phyloP scores from a whole-genome alignment of 2,797 vertebrate genomes.

The Iguana delicatissima region DNA sequence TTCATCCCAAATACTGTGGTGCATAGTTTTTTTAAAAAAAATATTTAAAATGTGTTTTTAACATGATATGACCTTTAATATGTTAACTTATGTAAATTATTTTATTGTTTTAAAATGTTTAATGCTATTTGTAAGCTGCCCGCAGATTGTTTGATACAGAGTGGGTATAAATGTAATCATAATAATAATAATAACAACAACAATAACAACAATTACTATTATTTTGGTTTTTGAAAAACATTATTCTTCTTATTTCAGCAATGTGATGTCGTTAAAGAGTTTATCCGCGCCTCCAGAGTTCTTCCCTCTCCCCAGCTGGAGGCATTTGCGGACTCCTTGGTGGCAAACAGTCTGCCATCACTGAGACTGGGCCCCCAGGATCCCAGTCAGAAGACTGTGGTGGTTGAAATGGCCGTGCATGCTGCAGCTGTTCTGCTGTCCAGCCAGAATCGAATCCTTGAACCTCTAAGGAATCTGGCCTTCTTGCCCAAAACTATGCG shows the following conservation, averaged over 20 bases:
- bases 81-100: too few relatives aligned
- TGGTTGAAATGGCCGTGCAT: conserved; percentile 86
- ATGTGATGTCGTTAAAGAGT: conserved; percentile 73
- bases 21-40: too few relatives aligned
- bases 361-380: conserved; percentile 59
- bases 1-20: too few relatives aligned
- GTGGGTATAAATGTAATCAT: too few relatives aligned
- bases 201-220: too few relatives aligned
- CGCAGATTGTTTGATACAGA: too few relatives aligned
- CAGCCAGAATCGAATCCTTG: conserved; percentile 74
- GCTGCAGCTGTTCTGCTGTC: conserved; percentile 83
- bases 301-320: conserved; percentile 73
- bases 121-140: too few relatives aligned
- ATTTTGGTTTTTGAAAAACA: too few relatives aligned
- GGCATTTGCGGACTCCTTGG: conserved; percentile 81
- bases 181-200: too few relatives aligned
- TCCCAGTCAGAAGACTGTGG: conserved; percentile 40
- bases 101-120: too few relatives aligned
- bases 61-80: too few relatives aligned
- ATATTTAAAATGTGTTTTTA: too few relatives aligned
- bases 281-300: conserved; percentile 77
- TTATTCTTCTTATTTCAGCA: conserved; percentile 79
- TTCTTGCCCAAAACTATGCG: conserved; percentile 83
- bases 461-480: conserved; percentile 87
- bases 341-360: conserved; percentile 78